Percentiles rank a stretch among this genome's conserved stretches.
Evolutionary conservation across 2,113 vertebrate genomes (phyloP).

Genomic region (Danio rerio): GRCz12tu NC_133199.1:40515001-40515500

Average conservation of each 20-base stretch:
- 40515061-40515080: background rate
- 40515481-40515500: too few species aligned
- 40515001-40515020: too few species aligned
- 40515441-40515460: too few species aligned
- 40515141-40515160: background rate
- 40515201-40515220: background rate
- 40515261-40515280: constrained; percentile 3
- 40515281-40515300: background rate
- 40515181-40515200: constrained; percentile 1
- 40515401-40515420: too few species aligned
- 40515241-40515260: background rate
- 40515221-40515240: constrained; percentile 5
- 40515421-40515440: too few species aligned
- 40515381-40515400: background rate
- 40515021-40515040: background rate
- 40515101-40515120: constrained; percentile 14
- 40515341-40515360: background rate
- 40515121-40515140: background rate
- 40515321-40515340: background rate
- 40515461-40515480: too few species aligned
- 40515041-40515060: background rate
- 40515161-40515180: constrained; percentile 15
- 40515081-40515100: background rate
- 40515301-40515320: background rate
- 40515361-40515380: constrained; percentile 6